Evolutionary conservation across 2,888 invertebrate genomes (phyloP).

Genomic region (Xestobium rufovillosum): DNA sequence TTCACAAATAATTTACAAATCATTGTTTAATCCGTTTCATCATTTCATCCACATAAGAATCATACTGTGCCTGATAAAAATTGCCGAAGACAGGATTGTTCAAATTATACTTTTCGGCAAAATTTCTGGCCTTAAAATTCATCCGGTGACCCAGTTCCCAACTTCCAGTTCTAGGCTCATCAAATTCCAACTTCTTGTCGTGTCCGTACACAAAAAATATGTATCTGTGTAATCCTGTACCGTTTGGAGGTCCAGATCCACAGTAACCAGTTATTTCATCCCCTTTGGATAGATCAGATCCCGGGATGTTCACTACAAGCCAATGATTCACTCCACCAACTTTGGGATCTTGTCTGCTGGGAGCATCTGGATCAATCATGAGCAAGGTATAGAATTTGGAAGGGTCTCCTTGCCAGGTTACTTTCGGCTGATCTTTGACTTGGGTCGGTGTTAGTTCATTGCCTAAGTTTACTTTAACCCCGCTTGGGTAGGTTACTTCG

Average conservation of each 20-base stretch:
- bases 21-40: too few relatives aligned
- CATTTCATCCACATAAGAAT: slow-evolving; percentile 46
- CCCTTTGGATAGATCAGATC: slow-evolving; percentile 52
- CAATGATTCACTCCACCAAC: slow-evolving; percentile 69
- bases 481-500: slow-evolving; percentile 46
- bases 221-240: slow-evolving; percentile 64
- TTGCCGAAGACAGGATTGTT: slow-evolving; percentile 53
- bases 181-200: slow-evolving; percentile 40
- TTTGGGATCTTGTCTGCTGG: slow-evolving; percentile 57
- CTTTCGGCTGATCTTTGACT: slow-evolving; percentile 58
- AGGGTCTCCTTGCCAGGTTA: slow-evolving; percentile 55
- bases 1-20: too few relatives aligned
- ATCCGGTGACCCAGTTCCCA: slow-evolving; percentile 43
- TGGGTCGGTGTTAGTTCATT: slow-evolving; percentile 61
- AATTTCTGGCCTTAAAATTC: slow-evolving; percentile 34
- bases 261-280: slow-evolving; percentile 56
- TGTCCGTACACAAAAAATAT: slow-evolving; percentile 65
- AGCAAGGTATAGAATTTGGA: slow-evolving; percentile 54
- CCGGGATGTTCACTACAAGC: slow-evolving; percentile 64
- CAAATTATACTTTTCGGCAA: slow-evolving; percentile 49
- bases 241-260: slow-evolving; percentile 60
- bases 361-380: slow-evolving; percentile 67
- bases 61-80: slow-evolving; percentile 51
- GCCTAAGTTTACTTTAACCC: slow-evolving; percentile 47
- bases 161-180: slow-evolving; percentile 36